These are phyloP conservation scores for Drosophila longiperda DNA, from an alignment of 2,888 invertebrate species.

Conservation along the genomic window DNA sequence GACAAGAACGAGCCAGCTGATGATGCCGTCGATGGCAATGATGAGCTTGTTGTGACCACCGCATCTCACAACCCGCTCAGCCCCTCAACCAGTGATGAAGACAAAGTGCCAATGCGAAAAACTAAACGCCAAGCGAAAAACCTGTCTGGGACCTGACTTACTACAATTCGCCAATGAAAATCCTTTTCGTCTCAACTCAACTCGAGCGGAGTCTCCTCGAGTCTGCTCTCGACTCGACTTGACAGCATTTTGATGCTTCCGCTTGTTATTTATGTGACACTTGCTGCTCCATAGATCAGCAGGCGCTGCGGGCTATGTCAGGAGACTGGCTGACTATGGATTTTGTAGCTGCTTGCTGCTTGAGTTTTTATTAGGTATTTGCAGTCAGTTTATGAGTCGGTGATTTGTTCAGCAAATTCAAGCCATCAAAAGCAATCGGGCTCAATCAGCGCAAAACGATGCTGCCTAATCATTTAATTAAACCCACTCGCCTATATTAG, in stretches of 20 bases:
- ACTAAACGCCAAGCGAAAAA: constrained; percentile 68
- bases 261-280: constrained; percentile 81
- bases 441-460: constrained; percentile 27
- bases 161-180: constrained; percentile 64
- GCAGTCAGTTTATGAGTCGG: constrained; percentile 49
- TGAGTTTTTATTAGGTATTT: constrained; percentile 64
- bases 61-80: neutral
- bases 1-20: constrained; percentile 54
- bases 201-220: constrained; percentile 23
- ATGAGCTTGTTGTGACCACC: constrained; percentile 75
- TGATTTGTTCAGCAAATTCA: constrained; percentile 63
- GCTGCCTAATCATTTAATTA: constrained; percentile 57
- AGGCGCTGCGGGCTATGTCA: constrained; percentile 56
- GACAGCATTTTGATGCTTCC: constrained; percentile 80
- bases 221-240: constrained; percentile 42
- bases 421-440: constrained; percentile 51
- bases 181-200: constrained; percentile 62
- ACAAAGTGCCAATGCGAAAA: constrained; percentile 78
- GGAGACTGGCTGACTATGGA: constrained; percentile 24
- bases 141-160: constrained; percentile 48
- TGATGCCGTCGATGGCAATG: constrained; percentile 66
- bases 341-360: constrained; percentile 23
- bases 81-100: constrained; percentile 60
- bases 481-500: neutral
- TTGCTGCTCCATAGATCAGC: constrained; percentile 77